Conservation (phyloP, 2,888 invertebrate genomes). For the Mylabris sibirica region DNA sequence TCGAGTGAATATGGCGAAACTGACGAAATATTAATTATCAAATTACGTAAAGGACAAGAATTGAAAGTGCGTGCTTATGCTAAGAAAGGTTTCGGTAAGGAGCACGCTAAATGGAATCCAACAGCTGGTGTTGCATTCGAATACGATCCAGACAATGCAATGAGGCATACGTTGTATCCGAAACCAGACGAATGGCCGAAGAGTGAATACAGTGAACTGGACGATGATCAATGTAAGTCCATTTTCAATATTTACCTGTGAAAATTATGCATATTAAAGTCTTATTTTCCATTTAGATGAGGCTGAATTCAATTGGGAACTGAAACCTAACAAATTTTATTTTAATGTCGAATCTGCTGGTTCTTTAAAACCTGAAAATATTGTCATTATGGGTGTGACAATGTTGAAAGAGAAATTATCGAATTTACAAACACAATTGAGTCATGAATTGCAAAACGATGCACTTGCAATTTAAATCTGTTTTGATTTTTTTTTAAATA, state of each 20-base stretch:
- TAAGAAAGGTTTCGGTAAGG: constrained; percentile 96
- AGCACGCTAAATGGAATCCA: constrained; percentile 99
- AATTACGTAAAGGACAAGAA: constrained; percentile 82
- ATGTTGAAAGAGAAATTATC: constrained; percentile 94
- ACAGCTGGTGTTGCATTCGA: constrained; percentile 98
- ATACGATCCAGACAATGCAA: constrained; percentile 98
- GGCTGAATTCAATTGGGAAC: constrained; percentile 92
- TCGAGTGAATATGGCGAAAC: constrained; percentile 93
- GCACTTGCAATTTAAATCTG: constrained; percentile 72
- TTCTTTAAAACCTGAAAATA: constrained; percentile 93
- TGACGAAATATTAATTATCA: constrained; percentile 83
- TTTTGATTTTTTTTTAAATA: background rate
- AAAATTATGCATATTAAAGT: background rate
- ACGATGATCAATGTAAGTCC: constrained; percentile 83
- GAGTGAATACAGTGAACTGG: constrained; percentile 94
- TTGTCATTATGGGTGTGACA: constrained; percentile 93
- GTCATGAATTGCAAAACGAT: constrained; percentile 86
- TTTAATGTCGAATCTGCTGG: constrained; percentile 97
- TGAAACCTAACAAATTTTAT: constrained; percentile 96
- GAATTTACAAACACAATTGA: constrained; percentile 92
- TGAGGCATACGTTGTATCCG: constrained; percentile 94
- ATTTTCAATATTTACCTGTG: constrained; percentile 16
- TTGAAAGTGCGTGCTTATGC: constrained; percentile 94
- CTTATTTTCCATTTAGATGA: constrained; percentile 67
- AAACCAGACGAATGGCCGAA: constrained; percentile 99